Evolutionary conservation across 2,797 vertebrate species (phyloP).

Genomic region (Spinus olivaceus): DNA sequence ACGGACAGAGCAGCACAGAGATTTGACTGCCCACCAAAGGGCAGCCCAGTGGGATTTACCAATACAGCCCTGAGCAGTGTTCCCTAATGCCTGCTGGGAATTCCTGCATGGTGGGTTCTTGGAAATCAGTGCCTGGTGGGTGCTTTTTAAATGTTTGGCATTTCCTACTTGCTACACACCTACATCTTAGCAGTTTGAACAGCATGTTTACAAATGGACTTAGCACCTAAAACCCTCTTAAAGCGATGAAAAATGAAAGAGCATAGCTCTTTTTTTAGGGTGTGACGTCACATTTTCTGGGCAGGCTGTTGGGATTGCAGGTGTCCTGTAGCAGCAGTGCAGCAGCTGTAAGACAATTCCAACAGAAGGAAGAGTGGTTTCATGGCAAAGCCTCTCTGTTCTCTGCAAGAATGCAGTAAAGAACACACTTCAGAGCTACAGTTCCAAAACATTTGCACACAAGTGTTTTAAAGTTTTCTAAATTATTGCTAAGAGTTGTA

Average conservation of each 20-base stretch:
- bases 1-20: not conserved
- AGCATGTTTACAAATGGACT: not conserved
- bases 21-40: not conserved
- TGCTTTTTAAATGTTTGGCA: not conserved
- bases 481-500: conserved; percentile 40
- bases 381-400: not conserved
- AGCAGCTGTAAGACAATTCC: not conserved
- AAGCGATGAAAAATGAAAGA: not conserved
- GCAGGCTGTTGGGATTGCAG: not conserved
- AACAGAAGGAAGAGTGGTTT: not conserved
- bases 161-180: not conserved
- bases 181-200: not conserved
- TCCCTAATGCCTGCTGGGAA: not conserved
- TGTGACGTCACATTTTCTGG: not conserved
- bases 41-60: not conserved
- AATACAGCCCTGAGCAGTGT: not conserved
- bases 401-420: not conserved
- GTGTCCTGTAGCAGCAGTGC: not conserved
- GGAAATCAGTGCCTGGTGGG: not conserved
- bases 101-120: not conserved
- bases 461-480: conserved; percentile 27
- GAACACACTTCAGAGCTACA: not conserved
- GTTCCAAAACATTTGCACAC: conserved; percentile 13
- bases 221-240: not conserved
- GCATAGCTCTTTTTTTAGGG: not conserved